Conservation (phyloP, 2,888 invertebrate genomes). For the Aromia moschata region DNA sequence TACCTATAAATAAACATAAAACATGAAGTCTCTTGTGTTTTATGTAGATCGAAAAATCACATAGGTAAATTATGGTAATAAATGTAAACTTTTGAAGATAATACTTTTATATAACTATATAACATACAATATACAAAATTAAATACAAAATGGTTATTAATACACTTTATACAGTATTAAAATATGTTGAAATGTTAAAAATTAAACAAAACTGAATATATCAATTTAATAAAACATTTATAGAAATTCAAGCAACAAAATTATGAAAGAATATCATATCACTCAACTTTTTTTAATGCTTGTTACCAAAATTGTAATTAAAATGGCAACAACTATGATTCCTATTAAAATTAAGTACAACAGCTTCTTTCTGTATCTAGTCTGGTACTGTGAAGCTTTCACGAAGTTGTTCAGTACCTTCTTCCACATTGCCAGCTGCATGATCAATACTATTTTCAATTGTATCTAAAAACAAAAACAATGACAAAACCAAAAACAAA, state of each 20-base stretch:
- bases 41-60: too few relatives aligned
- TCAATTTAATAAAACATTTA: not conserved
- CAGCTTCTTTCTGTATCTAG: slow-evolving; percentile 78
- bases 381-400: slow-evolving; percentile 85
- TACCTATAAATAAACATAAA: too few relatives aligned
- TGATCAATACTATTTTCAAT: slow-evolving; percentile 85
- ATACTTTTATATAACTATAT: not conserved
- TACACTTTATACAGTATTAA: not conserved
- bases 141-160: not conserved
- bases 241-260: not conserved
- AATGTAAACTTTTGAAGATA: too few relatives aligned
- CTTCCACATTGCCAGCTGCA: slow-evolving; percentile 78
- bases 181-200: not conserved
- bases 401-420: slow-evolving; percentile 80
- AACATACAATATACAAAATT: not conserved
- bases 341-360: slow-evolving; percentile 75
- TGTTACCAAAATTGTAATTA: slow-evolving; percentile 71
- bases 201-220: not conserved
- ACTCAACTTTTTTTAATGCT: slow-evolving; percentile 31
- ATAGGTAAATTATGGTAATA: too few relatives aligned
- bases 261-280: not conserved
- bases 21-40: too few relatives aligned
- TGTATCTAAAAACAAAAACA: slow-evolving; percentile 71
- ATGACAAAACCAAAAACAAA: too few relatives aligned
- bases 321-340: slow-evolving; percentile 71